A percentile compares a stretch with the other conserved stretches of the same genome.
Evolutionary conservation across 2,113 vertebrate genomes (phyloP).

Genomic region (Monarcha castaneiventris): DNA sequence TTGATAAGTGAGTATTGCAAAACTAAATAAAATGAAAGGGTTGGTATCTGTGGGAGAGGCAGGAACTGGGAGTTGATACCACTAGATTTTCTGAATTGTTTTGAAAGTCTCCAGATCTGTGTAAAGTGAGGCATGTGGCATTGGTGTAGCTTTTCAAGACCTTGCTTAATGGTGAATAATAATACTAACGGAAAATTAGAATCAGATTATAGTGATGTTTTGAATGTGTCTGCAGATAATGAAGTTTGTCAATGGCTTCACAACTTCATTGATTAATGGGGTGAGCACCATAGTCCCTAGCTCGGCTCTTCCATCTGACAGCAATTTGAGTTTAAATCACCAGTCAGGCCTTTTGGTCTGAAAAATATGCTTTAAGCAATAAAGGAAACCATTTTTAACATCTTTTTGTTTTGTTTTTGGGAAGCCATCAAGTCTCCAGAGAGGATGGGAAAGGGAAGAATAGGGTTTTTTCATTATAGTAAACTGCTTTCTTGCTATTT

Average conservation of each 20-base stretch:
- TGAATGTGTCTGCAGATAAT: background rate
- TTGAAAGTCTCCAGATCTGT: background rate
- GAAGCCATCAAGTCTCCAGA: background rate
- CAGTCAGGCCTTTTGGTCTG: background rate
- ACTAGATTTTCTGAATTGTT: background rate
- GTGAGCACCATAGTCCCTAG: background rate
- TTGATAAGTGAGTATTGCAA: background rate
- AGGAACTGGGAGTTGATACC: background rate
- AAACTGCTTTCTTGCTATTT: background rate
- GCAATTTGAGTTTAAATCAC: background rate
- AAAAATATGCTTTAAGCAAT: background rate
- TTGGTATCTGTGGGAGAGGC: background rate
- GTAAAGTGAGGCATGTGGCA: background rate
- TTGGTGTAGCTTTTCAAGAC: background rate
- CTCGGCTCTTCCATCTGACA: background rate
- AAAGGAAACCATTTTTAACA: background rate
- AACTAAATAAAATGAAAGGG: background rate
- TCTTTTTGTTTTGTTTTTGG: background rate
- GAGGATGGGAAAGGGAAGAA: background rate
- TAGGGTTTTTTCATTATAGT: background rate
- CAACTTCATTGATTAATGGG: background rate
- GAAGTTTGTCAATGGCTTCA: background rate
- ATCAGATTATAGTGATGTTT: background rate
- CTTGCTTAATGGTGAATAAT: background rate
- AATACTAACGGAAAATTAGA: background rate